Conservation (phyloP, 2,797 vertebrate genomes). For the Microctenopoma stevenorrisi region DNA sequence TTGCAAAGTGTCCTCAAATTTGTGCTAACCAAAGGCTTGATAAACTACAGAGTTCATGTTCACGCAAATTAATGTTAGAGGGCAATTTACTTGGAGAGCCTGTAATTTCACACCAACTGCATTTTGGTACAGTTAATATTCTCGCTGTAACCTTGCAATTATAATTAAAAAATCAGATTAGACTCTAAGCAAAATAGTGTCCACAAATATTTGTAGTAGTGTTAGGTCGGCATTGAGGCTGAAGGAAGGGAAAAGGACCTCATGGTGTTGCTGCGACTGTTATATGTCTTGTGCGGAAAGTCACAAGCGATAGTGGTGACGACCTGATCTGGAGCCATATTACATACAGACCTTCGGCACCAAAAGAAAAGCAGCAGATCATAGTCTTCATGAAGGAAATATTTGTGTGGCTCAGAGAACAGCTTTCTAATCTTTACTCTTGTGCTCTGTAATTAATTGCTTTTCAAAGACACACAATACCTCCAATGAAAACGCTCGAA, state of each 20-base stretch:
- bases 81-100: neutral
- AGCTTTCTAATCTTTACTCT: conserved; percentile 22
- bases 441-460: conserved; percentile 11
- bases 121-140: conserved; percentile 1
- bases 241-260: neutral
- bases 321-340: neutral
- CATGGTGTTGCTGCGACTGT: neutral
- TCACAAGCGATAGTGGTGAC: neutral
- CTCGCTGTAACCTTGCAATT: neutral
- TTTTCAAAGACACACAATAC: conserved; percentile 20
- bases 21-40: conserved; percentile 29
- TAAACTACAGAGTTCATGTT: conserved; percentile 20
- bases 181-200: neutral
- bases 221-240: neutral
- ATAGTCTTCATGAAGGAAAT: neutral
- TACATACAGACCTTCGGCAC: neutral
- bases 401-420: conserved; percentile 3
- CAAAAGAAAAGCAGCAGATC: conserved; percentile 12
- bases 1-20: conserved; percentile 43
- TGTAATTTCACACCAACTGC: conserved; percentile 17
- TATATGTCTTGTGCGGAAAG: neutral
- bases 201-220: neutral
- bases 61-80: neutral
- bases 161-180: conserved; percentile 16
- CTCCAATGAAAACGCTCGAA: neutral